A percentile compares a stretch with the other conserved stretches of the same genome.
These are phyloP conservation scores for Papilio glaucus DNA, from an alignment of 1,140 invertebrate species.

Conservation along the genomic window DNA sequence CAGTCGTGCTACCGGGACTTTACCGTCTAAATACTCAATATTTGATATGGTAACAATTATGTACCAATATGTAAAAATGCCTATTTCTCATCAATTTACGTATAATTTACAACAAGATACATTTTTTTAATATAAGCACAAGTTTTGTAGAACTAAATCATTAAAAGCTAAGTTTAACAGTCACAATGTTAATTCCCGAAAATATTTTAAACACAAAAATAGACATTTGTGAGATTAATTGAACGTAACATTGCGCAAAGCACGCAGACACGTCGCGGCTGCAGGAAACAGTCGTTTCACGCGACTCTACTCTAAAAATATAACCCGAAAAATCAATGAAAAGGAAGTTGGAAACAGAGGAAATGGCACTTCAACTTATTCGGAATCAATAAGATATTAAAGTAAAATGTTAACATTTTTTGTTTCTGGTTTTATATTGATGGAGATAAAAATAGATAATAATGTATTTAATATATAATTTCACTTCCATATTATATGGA, in stretches of 20 bases:
- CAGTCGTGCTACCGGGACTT: no score
- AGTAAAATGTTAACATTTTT: neutral
- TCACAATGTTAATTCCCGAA: neutral
- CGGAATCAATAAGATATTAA: neutral
- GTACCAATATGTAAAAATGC: no score
- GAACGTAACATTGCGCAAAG: neutral
- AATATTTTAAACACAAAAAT: neutral
- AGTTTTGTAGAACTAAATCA: neutral
- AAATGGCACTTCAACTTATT: neutral
- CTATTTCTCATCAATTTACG: no score
- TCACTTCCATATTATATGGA: no score
- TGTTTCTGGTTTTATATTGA: no score
- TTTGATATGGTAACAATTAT: no score
- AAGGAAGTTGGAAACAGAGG: constrained; percentile 2
- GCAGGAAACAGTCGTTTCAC: constrained; percentile 1
- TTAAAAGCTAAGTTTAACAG: neutral
- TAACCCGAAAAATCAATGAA: constrained; percentile 7
- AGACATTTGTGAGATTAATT: constrained; percentile 1
- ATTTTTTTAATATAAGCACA: no score
- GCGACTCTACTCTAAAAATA: constrained; percentile 6
- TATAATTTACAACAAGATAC: no score
- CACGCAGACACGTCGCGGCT: neutral
- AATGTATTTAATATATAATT: no score
- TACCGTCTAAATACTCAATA: no score
- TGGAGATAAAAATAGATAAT: no score